Conservation (phyloP, 2,797 vertebrate genomes). For the Chromobotia macracanthus region DNA sequence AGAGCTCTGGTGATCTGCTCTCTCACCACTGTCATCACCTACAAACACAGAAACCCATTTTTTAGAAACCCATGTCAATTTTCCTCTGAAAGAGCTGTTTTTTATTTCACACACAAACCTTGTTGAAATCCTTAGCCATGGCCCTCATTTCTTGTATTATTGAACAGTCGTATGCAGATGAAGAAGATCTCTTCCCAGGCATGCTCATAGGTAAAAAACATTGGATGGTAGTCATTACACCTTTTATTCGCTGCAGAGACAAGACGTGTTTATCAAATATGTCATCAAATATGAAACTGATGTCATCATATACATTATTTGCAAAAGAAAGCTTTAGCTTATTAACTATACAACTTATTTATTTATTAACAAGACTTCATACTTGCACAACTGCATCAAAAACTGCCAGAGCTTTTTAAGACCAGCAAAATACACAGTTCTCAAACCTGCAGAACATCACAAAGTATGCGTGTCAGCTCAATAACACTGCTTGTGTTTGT, state of each 20-base stretch:
- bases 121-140: conserved; percentile 96
- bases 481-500: conserved; percentile 96
- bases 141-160: conserved; percentile 99
- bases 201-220: conserved; percentile 98
- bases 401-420: too few relatives aligned
- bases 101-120: conserved; percentile 76
- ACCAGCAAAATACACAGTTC: conserved; percentile 96
- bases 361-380: too few relatives aligned
- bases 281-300: too few relatives aligned
- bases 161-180: conserved; percentile 95
- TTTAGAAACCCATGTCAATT: too few relatives aligned
- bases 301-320: too few relatives aligned
- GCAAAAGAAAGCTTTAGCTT: background rate
- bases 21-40: conserved; percentile 98
- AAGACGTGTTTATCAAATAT: background rate
- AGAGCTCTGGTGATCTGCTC: conserved; percentile 97
- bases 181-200: conserved; percentile 98
- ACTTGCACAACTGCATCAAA: too few relatives aligned
- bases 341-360: too few relatives aligned
- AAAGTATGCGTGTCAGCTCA: conserved; percentile 94
- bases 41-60: conserved; percentile 66
- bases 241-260: conserved; percentile 92
- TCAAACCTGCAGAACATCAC: conserved; percentile 96
- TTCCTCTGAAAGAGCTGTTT: too few relatives aligned
- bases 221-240: conserved; percentile 96